phyloP scores from a whole-genome alignment of 1,140 invertebrate genomes.

The Micrasema longulum region DNA sequence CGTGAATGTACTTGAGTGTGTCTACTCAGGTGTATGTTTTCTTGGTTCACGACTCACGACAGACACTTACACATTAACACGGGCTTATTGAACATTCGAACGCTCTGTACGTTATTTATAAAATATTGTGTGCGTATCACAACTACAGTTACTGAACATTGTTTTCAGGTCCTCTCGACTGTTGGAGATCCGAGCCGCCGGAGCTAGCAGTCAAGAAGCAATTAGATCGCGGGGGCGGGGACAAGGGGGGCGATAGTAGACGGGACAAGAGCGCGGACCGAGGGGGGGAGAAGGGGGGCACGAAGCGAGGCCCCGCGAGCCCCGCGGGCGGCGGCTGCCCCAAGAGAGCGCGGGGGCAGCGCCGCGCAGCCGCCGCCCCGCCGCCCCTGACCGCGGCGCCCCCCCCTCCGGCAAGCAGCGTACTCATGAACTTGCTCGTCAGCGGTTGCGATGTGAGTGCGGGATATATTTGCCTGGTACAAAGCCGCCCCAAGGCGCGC shows the following conservation, averaged over 20 bases:
- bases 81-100: too few relatives aligned
- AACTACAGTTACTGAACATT: not conserved
- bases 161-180: constrained; percentile 30
- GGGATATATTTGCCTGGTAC: constrained; percentile 87
- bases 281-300: constrained; percentile 53
- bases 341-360: constrained; percentile 57
- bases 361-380: constrained; percentile 46
- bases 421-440: constrained; percentile 91
- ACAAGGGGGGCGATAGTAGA: not conserved
- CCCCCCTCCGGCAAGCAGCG: constrained; percentile 74
- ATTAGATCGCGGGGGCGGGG: not conserved
- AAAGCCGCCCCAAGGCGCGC: constrained; percentile 69
- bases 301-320: constrained; percentile 23
- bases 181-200: constrained; percentile 32
- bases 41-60: too few relatives aligned
- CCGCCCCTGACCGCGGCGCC: constrained; percentile 60
- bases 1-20: too few relatives aligned
- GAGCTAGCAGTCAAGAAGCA: constrained; percentile 23
- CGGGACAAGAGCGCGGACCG: constrained; percentile 52
- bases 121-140: too few relatives aligned
- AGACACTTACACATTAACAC: too few relatives aligned
- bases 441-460: constrained; percentile 92
- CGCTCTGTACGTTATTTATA: too few relatives aligned
- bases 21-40: too few relatives aligned
- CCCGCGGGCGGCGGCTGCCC: constrained; percentile 27